Percentiles rank a stretch among this genome's conserved stretches.
phyloP scores from a whole-genome alignment of 2,113 vertebrate species.

The Plecturocebus donacophilus region DNA sequence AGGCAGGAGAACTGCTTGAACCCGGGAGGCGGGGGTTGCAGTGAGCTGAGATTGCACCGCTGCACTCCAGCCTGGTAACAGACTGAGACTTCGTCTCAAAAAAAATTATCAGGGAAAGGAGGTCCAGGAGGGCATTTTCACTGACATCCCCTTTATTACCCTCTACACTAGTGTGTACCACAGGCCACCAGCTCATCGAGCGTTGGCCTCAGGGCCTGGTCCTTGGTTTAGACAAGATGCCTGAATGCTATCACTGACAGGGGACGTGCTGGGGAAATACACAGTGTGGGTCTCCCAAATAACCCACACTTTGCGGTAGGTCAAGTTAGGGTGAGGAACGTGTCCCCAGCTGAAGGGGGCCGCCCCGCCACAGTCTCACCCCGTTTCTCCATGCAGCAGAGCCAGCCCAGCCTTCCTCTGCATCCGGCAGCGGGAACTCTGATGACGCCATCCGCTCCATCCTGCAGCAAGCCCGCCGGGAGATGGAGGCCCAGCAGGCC shows the following conservation, averaged over 20 bases:
- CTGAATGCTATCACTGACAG: not conserved
- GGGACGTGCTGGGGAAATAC: not conserved
- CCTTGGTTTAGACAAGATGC: not conserved
- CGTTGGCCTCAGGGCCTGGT: not conserved
- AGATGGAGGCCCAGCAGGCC: conserved; percentile 97
- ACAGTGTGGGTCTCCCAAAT: not conserved
- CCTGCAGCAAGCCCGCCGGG: conserved; percentile 95
- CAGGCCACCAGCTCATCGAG: rapidly evolving
- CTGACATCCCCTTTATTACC: not conserved
- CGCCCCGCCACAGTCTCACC: not conserved
- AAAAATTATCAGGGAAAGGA: not conserved
- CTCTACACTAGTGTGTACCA: no score
- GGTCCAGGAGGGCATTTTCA: not conserved
- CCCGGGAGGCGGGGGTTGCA: no score
- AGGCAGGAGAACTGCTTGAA: no score
- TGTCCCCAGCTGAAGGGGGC: rapidly evolving
- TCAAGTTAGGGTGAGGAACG: not conserved
- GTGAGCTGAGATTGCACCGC: no score
- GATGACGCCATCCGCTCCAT: conserved; percentile 98
- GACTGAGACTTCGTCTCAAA: no score
- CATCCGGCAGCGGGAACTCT: conserved; percentile 88
- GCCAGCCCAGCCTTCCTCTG: conserved; percentile 90
- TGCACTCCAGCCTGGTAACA: no score
- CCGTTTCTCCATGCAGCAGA: conserved; percentile 85
- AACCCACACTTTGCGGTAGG: rapidly evolving